These are phyloP conservation scores for Drosophila mettleri DNA, from an alignment of 2,888 invertebrate genomes.

Conservation along the genomic window DNA sequence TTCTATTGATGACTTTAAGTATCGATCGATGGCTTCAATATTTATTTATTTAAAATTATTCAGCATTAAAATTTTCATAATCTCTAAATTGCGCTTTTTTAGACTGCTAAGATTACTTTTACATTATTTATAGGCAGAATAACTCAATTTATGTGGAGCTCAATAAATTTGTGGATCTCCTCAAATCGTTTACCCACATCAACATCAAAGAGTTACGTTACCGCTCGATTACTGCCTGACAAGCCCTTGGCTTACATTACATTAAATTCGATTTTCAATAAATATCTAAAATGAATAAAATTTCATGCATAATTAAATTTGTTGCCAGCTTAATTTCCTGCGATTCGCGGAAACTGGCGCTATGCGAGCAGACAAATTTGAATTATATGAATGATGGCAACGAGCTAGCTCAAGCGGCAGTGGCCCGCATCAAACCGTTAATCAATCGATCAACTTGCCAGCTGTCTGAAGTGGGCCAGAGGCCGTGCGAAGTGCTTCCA, in stretches of 20 bases:
- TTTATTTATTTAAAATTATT: no score
- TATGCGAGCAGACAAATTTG: neutral
- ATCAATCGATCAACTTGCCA: constrained; percentile 7
- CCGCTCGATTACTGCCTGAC: no score
- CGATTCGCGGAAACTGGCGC: neutral
- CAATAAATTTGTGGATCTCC: no score
- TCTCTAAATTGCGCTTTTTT: no score
- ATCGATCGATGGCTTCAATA: no score
- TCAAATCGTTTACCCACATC: neutral
- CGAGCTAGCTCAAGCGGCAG: neutral
- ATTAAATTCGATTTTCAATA: neutral
- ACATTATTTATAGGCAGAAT: no score
- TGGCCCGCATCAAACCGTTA: constrained; percentile 1
- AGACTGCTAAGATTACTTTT: no score
- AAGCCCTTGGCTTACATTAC: no score
- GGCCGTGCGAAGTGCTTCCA: neutral
- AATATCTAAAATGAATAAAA: neutral
- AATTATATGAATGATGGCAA: neutral
- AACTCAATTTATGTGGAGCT: no score
- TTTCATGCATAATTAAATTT: neutral
- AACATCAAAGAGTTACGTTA: no score
- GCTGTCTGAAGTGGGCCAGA: neutral
- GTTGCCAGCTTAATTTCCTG: neutral
- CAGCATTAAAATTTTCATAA: no score
- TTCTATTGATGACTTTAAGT: no score